Evolutionary conservation across 2,113 vertebrate genomes (phyloP).

Genomic region (Nerophis lumbriciformis): DNA sequence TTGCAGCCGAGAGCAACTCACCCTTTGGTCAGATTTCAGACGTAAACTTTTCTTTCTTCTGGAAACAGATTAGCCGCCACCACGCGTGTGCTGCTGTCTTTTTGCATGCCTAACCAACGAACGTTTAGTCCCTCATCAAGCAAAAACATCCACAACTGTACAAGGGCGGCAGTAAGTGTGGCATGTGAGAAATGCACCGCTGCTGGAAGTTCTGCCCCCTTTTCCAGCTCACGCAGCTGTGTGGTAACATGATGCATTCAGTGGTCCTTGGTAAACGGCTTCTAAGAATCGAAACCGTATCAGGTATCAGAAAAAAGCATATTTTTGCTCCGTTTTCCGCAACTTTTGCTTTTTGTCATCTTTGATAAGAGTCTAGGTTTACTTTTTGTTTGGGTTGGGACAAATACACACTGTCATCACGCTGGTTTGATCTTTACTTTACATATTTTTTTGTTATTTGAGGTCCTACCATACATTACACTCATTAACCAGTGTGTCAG

Average conservation of each 20-base stretch:
- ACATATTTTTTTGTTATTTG: no score
- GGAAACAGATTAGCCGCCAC: neutral
- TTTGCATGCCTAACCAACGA: constrained; percentile 8
- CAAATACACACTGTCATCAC: no score
- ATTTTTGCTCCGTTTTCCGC: no score
- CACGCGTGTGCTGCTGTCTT: neutral
- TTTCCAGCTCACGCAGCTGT: constrained; percentile 23
- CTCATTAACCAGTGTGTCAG: no score
- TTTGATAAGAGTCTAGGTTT: neutral
- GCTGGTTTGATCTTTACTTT: no score
- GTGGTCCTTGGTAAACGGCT: constrained; percentile 29
- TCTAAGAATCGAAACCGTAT: neutral
- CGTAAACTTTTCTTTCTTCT: constrained; percentile 29
- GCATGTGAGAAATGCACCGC: constrained; percentile 3
- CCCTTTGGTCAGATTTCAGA: constrained; percentile 41
- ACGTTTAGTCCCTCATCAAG: constrained; percentile 12
- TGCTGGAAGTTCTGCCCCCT: constrained; percentile 38
- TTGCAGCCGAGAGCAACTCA: constrained; percentile 39
- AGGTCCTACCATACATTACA: no score
- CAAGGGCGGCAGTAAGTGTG: constrained; percentile 8
- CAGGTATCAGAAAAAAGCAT: neutral
- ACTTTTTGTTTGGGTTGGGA: neutral
- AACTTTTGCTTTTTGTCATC: neutral
- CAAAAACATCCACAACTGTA: constrained; percentile 27
- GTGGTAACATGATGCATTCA: constrained; percentile 45